Conservation (phyloP, 2,888 invertebrate species). For the Eupithecia abbreviata region DNA sequence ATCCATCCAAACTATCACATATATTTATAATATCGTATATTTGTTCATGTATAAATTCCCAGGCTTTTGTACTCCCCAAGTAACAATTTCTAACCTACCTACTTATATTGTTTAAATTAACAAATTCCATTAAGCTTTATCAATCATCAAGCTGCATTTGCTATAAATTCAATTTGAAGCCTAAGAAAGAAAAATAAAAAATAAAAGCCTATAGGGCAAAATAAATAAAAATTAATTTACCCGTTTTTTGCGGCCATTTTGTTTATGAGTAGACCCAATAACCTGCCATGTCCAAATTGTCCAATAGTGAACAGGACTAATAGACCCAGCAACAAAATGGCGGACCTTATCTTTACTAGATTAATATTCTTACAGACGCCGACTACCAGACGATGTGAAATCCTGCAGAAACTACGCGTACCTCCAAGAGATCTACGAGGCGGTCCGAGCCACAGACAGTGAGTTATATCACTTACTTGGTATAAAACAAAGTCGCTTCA, state of each 20-base stretch:
- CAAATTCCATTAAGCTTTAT: no score
- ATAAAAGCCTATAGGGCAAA: no score
- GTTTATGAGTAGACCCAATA: no score
- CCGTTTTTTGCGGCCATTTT: no score
- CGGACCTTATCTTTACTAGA: background rate
- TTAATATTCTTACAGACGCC: slow-evolving; percentile 78
- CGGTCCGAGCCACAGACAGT: slow-evolving; percentile 82
- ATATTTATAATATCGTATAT: no score
- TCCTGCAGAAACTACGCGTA: slow-evolving; percentile 88
- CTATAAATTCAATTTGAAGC: background rate
- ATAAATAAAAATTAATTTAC: no score
- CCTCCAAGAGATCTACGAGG: slow-evolving; percentile 89
- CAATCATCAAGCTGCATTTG: background rate
- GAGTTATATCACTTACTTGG: background rate
- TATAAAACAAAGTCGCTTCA: no score
- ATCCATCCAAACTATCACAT: no score
- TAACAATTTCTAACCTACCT: background rate
- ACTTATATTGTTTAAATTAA: no score
- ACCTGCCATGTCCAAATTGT: no score
- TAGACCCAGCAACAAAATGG: background rate
- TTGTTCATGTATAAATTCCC: background rate
- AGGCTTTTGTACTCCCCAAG: background rate
- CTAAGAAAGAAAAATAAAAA: no score
- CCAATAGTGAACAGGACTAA: no score
- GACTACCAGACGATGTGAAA: slow-evolving; percentile 85